phyloP scores from a whole-genome alignment of 1,140 invertebrate species.

The Episyrphus balteatus region DNA sequence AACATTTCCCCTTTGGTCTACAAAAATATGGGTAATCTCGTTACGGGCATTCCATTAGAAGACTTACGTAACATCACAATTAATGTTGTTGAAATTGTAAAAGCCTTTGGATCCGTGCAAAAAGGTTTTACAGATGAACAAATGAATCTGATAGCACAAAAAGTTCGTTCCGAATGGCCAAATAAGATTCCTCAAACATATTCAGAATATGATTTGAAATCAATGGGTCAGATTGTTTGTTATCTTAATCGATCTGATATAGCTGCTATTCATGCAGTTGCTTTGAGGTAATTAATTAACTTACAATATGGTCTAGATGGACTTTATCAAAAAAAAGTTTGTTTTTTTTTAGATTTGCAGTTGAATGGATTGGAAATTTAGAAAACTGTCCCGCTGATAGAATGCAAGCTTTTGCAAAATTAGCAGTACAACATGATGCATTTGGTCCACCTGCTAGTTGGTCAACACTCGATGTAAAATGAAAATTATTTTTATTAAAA shows the following conservation, averaged over 20 bases:
- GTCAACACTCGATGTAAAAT: slow-evolving; percentile 10
- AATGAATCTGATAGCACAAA: slow-evolving; percentile 7
- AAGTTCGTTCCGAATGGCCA: slow-evolving; percentile 8
- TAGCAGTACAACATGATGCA: slow-evolving; percentile 2
- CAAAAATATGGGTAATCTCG: slow-evolving; percentile 4
- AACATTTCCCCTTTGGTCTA: slow-evolving; percentile 5
- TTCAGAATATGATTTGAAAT: slow-evolving; percentile 9
- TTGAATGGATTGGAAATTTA: slow-evolving; percentile 6
- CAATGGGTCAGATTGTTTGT: slow-evolving; percentile 11
- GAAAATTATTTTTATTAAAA: background rate
- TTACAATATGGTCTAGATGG: too few relatives aligned
- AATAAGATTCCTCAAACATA: slow-evolving; percentile 8
- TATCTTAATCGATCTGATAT: slow-evolving; percentile 8
- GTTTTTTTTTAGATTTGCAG: slow-evolving; percentile 2
- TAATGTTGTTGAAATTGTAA: slow-evolving; percentile 6
- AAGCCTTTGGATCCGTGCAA: slow-evolving; percentile 6
- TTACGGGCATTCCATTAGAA: slow-evolving; percentile 2
- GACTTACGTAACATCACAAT: slow-evolving; percentile 10
- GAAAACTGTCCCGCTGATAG: slow-evolving; percentile 6
- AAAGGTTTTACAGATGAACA: slow-evolving; percentile 6
- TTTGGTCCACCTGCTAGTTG: slow-evolving; percentile 7
- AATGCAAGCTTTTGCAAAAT: slow-evolving; percentile 5
- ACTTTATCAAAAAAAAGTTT: background rate
- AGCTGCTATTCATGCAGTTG: slow-evolving; percentile 6
- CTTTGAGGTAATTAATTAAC: slow-evolving; percentile 5